Evolutionary conservation across 2,797 vertebrate species (phyloP).

Genomic region (Xenentodon cancila): DNA sequence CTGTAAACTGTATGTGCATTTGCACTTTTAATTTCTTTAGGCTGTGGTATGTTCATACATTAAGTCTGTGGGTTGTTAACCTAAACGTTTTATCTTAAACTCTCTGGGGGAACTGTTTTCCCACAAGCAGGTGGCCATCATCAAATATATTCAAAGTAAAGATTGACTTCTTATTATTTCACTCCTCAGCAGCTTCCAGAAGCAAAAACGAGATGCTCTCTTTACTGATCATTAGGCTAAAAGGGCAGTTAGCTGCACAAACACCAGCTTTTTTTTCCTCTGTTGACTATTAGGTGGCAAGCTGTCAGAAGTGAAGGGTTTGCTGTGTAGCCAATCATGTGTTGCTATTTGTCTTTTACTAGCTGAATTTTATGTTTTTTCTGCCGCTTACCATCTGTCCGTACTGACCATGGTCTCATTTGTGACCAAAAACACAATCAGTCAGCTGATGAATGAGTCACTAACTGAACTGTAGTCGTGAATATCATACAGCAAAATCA

Average conservation of each 20-base stretch:
- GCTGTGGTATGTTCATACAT: no score
- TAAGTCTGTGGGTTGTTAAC: no score
- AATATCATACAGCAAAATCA: no score
- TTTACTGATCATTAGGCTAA: slow-evolving; percentile 34
- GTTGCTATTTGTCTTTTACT: slow-evolving; percentile 2
- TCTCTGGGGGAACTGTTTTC: no score
- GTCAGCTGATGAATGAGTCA: no score
- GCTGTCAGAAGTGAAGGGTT: not conserved
- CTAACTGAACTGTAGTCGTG: no score
- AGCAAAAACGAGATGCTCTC: slow-evolving; percentile 18
- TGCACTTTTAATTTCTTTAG: no score
- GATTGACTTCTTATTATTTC: not conserved
- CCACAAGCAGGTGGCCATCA: no score
- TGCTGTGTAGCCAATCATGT: not conserved
- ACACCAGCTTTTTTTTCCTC: slow-evolving; percentile 1
- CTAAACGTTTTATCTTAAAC: no score
- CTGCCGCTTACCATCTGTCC: not conserved
- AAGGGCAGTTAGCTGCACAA: slow-evolving; percentile 16
- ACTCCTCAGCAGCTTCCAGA: not conserved
- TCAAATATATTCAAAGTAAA: slow-evolving; percentile 16
- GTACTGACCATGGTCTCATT: not conserved
- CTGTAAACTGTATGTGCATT: no score
- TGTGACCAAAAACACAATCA: no score
- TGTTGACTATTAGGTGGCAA: slow-evolving; percentile 3
- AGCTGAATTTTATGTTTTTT: not conserved